A percentile compares a stretch with the other conserved stretches of the same genome.
These are phyloP conservation scores for Caenorhabditis sulstoni DNA, from an alignment of 2,888 invertebrate species.

Conservation along the genomic window DNA sequence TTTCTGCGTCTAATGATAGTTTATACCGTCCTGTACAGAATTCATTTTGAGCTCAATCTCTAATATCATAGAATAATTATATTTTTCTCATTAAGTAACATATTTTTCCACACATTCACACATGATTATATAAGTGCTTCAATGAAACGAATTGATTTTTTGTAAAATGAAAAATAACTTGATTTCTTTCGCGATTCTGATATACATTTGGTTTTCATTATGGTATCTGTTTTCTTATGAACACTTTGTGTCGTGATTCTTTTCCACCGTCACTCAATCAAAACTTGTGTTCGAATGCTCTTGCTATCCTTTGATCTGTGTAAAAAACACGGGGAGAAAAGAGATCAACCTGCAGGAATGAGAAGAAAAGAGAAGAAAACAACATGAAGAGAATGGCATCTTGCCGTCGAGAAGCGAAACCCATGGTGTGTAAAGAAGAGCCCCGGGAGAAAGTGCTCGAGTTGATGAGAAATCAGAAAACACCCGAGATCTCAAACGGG, in stretches of 20 bases:
- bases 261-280: constrained; percentile 25
- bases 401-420: constrained; percentile 6
- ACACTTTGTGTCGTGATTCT: not conserved
- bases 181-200: no score
- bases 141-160: no score
- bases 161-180: no score
- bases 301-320: not conserved
- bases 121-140: not conserved
- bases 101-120: not conserved
- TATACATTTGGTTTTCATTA: no score
- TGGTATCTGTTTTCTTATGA: not conserved
- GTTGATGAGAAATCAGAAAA: constrained; percentile 21
- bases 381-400: constrained; percentile 21
- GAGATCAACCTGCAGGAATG: constrained; percentile 21
- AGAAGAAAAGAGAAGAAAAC: constrained; percentile 10
- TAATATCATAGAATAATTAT: not conserved
- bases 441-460: constrained; percentile 40
- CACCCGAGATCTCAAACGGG: constrained; percentile 9
- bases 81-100: not conserved
- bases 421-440: constrained; percentile 34
- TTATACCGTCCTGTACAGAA: constrained; percentile 1
- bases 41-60: not conserved
- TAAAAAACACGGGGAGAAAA: constrained; percentile 16
- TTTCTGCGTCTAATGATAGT: constrained; percentile 36
- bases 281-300: constrained; percentile 25